Conservation (phyloP, 92 coral and sea anemone species). For the Muricea muricata region DNA sequence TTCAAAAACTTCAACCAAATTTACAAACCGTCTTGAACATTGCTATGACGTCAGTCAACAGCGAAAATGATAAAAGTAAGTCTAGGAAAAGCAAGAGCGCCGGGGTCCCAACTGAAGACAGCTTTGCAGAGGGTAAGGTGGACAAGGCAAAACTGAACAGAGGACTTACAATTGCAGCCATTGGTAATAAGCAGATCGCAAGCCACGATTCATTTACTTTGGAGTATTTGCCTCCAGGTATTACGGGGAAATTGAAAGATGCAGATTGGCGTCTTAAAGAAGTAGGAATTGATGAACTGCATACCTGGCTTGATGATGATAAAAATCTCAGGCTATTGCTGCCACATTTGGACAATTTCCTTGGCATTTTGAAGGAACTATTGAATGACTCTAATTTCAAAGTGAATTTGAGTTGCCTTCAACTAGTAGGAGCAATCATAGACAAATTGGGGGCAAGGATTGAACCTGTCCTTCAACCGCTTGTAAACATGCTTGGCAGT, state of each 20-base stretch:
- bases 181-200: conserved; percentile 54
- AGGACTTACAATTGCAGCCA: conserved; percentile 84
- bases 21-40: conserved; percentile 73
- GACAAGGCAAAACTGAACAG: conserved; percentile 81
- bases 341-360: conserved; percentile 83
- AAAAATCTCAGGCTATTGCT: conserved; percentile 71
- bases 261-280: conserved; percentile 92
- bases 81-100: conserved; percentile 95
- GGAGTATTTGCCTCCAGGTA: conserved; percentile 70
- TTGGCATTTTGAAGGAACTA: conserved; percentile 81
- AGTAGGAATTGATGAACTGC: conserved; percentile 93
- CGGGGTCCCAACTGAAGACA: conserved; percentile 82
- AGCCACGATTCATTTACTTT: conserved; percentile 47
- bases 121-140: conserved; percentile 17
- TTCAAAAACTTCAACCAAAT: conserved; percentile 75
- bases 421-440: conserved; percentile 80
- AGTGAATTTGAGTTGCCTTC: conserved; percentile 92
- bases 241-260: conserved; percentile 82
- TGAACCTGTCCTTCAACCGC: conserved; percentile 80
- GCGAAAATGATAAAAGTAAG: conserved; percentile 63
- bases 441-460: conserved; percentile 79
- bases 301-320: conserved; percentile 79
- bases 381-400: conserved; percentile 92
- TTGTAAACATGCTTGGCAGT: conserved; percentile 78
- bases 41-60: conserved; percentile 75